Evolutionary conservation across 2,797 vertebrate species (phyloP).

Genomic region (Harpagifer antarcticus): DNA sequence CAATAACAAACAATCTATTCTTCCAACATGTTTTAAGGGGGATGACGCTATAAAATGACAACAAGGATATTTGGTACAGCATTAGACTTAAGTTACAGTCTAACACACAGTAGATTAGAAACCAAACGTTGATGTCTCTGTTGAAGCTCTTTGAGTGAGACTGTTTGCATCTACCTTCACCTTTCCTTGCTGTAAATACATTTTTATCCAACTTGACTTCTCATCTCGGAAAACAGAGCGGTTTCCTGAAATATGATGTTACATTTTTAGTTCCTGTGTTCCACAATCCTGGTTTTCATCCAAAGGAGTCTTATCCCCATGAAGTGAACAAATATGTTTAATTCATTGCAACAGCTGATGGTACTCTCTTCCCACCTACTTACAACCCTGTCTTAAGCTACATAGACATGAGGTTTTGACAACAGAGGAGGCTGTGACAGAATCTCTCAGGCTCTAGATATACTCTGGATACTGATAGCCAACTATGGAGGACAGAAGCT

Average conservation of each 20-base stretch:
- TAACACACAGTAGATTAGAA: not conserved
- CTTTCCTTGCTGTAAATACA: not conserved
- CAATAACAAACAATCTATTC: no score
- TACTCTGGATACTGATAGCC: conserved; percentile 23
- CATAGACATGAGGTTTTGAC: conserved; percentile 51
- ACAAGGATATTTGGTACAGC: no score
- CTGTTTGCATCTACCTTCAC: not conserved
- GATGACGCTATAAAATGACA: no score
- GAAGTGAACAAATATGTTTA: conserved; percentile 55
- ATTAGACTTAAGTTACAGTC: not conserved
- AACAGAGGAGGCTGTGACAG: conserved; percentile 38
- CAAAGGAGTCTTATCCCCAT: conserved; percentile 26
- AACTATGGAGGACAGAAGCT: not conserved
- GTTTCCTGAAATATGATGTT: conserved; percentile 10
- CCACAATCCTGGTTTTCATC: conserved; percentile 29
- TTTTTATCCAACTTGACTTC: conserved; percentile 1
- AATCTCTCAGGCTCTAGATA: conserved; percentile 39
- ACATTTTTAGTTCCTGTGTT: not conserved
- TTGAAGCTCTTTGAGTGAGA: not conserved
- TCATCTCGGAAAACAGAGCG: not conserved
- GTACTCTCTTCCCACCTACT: conserved; percentile 50
- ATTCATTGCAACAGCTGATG: conserved; percentile 54
- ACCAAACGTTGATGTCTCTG: not conserved
- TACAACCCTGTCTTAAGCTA: conserved; percentile 37
- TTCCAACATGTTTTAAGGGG: no score